Evolutionary conservation across 2,888 invertebrate species (phyloP), one percentile per base, ranked within the genome.

Genomic region (Habrosyne pyritoides): DNA sequence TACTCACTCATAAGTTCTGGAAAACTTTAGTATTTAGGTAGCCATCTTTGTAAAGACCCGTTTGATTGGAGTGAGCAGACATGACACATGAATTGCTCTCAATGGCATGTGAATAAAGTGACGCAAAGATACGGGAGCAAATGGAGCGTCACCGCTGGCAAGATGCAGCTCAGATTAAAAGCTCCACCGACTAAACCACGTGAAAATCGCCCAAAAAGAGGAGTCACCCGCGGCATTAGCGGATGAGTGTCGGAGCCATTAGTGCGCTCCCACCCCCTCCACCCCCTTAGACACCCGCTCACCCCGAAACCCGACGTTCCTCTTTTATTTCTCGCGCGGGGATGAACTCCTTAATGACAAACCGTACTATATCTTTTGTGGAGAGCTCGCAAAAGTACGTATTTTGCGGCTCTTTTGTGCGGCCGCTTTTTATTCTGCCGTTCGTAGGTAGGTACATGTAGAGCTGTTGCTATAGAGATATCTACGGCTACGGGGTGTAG

Each of bases 341-440:
- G 91, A 91, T 92, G 91, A 92, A 92, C 91, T 92, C 91, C 91
- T 92, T 92, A 91, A 92, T 91, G 91, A 91, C 91, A 92, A 91
- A 92, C 91, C 91, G 90, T 91, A 91, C 91, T 92, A 91, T 92
- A 91, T 92, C 91, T 92, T 91, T 91, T 92, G 91, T 91, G 89
- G 88, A 91, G 88, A 89, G 88, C 89, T 88, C 88, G 89, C 87
- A 87, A 89, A 89, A 92, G 91, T 91, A 91, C 91, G 91, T 91
- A 91, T 91, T 91, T 86, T 91, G 91, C 89, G 90, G 91, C 89
- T 86, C 89, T 91, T 91, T 92, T 92, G 91, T 91, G 77, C 79
- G 84, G 81, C 81, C 83, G 83, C 87, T 91, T 91, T 90, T 90
- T 90, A 87, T 89, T 84, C 81, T 75, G 70, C 79, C 73, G 75